Base-by-base conservation (phyloP, 2,113 vertebrate species). In the Sclerurus mexicanus region DNA sequence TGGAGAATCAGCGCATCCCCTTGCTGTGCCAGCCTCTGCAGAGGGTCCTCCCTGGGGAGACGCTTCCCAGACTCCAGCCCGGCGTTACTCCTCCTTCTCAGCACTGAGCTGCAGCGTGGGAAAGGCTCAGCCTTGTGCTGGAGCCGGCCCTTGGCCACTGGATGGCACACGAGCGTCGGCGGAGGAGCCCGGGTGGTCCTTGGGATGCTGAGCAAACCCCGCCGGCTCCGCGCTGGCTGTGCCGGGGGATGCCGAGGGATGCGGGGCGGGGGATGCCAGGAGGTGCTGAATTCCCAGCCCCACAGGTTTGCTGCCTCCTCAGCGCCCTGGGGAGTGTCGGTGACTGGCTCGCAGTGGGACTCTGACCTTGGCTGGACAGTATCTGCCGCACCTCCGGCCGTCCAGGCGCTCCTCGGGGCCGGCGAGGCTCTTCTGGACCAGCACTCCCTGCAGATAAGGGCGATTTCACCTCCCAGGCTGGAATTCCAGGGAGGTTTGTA, bases 161-260 rank as follows among this genome's bases (percentile, higher is more conserved):
- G 95, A 85, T 83, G 95, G 95, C 94, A 80, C 44, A 74, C 81
- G 50, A 89, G 64, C 27, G 76, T 28, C 50, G 19, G 77, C 31
- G 7, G 81, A 91, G 81, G 40, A 89, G 77, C 80, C 22, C 2
- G 28, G 33, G 33, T 6, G 79, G 64, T n/a, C 55, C 14, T 0
- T 17, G 24, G 37, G 42, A 37, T 3, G 59, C 77, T 4, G 77
- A 7, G 63, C 33, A 7, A 30, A 1, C 12, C 8, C 44, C 3
- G 15, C 28, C 22, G 30, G n/a, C 58, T 14, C 55, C 7, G 12
- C 56, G 62, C 24, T 20, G 72, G 42, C 19, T 25, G 2, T 39
- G 22, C 40, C 5, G 9, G 35, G 7, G 10, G n/a, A 8, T 14
- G 85, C 56, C 8, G 64, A n/a, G 23, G 7, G 27, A 7, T 14